Evolutionary conservation across 2,797 vertebrate genomes (phyloP), one percentile per base, ranked within the genome.

Genomic region (Notolabrus celidotus): DNA sequence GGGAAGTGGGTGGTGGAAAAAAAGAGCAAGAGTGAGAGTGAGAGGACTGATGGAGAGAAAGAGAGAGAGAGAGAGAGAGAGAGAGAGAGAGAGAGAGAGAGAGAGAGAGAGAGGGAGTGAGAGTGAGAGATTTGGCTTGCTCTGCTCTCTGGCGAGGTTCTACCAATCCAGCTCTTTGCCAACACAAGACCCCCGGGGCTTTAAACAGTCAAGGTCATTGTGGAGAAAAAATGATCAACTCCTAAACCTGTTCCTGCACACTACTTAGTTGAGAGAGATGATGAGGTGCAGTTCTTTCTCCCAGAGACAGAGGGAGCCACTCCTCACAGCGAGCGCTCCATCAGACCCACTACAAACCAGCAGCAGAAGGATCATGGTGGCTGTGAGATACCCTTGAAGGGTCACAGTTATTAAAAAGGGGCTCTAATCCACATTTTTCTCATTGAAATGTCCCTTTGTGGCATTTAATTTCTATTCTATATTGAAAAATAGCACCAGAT

Each of bases 1-100:
- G 84, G 75, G 69, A 88, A 88, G 90, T 91, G 85, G 89, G 89
- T 83, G 87, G 89, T 62, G 83, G 61, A 4, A 57, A 63, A 84
- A 76, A n/a, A 85, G 68, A 87, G 67, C 66, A 71, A 82, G 74
- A 80, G 81, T 43, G 23, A 70, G 67, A 63, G 77, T 70, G 84
- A 82, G 75, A 82, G 86, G 84, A 84, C 82, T 62, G 80, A 83
- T 6, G 42, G 61, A 60, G 74, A 54, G 74, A 50, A 59, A 38
- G 62, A 60, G 12, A 52, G 70, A 68, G 34, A 19, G 46, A 66
- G 50, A 33, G 46, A 50, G 65, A 54, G 72, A 49, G 49, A 23
- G 54, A 73, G 60, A 45, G 31, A 74, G 74, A 45, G 31, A 82
- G 68, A 80, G 74, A 54, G 74, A 50, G 59, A 38, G 62, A 60